phyloP scores from a whole-genome alignment of 1,140 invertebrate species.

The Meloidogyne floridensis region DNA sequence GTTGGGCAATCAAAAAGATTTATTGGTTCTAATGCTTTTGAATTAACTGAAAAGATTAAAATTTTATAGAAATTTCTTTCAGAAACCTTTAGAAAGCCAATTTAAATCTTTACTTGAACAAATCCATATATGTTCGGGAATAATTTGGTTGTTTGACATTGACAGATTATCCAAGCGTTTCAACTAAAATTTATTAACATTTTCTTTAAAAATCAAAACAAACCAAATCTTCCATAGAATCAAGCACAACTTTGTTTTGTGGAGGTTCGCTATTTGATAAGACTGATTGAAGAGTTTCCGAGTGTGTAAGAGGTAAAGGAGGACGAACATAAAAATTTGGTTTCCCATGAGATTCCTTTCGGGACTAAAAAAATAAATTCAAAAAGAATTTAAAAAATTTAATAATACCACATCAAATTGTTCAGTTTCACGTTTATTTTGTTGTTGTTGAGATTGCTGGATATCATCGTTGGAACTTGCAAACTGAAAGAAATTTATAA shows the following conservation, averaged over 20 bases:
- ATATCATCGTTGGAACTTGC: conserved; percentile 42
- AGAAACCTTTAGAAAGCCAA: conserved; percentile 41
- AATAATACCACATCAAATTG: conserved; percentile 12
- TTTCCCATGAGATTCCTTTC: background rate
- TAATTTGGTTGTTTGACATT: conserved; percentile 14
- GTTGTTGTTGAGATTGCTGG: background rate
- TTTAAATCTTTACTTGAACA: conserved; percentile 42
- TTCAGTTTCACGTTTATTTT: conserved; percentile 16
- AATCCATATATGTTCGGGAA: conserved; percentile 37
- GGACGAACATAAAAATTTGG: background rate
- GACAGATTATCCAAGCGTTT: background rate
- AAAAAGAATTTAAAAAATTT: background rate
- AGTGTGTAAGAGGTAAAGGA: conserved; percentile 17
- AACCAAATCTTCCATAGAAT: conserved; percentile 26
- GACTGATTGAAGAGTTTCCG: conserved; percentile 25
- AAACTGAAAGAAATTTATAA: conserved; percentile 2
- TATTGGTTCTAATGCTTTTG: conserved; percentile 32
- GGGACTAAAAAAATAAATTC: background rate
- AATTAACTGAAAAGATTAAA: conserved; percentile 29
- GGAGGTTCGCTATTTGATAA: conserved; percentile 4
- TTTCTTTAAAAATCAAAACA: background rate
- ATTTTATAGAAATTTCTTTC: background rate
- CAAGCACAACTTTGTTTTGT: conserved; percentile 11
- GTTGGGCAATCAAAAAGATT: conserved; percentile 47
- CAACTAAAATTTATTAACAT: conserved; percentile 14